Conservation (phyloP, 2,113 vertebrate genomes). For the Sinocyclocheilus anophthalmus region DNA sequence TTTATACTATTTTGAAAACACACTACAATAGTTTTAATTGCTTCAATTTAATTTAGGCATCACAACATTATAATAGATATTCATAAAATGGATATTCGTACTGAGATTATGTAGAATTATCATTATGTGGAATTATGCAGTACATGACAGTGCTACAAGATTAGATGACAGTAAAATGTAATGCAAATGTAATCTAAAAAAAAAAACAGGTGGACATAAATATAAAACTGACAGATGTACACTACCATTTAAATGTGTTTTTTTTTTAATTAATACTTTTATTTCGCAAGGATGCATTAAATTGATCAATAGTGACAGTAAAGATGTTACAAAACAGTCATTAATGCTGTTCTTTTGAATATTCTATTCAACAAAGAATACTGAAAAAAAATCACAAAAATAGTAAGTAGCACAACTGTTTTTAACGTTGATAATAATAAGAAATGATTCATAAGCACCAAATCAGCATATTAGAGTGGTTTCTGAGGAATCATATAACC, state of each 20-base stretch:
- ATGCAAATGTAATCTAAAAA: background rate
- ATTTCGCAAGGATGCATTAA: too few relatives aligned
- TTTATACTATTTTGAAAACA: background rate
- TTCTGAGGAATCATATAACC: background rate
- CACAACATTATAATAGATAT: background rate
- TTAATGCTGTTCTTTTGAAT: background rate
- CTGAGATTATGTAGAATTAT: background rate
- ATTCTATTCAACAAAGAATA: background rate
- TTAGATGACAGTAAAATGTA: background rate
- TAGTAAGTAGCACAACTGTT: too few relatives aligned
- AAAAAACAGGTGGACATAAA: background rate
- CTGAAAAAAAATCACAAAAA: too few relatives aligned
- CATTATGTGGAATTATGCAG: background rate
- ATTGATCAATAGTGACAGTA: background rate
- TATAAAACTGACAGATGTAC: background rate
- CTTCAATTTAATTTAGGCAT: background rate
- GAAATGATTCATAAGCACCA: too few relatives aligned
- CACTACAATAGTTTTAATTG: background rate
- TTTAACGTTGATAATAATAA: too few relatives aligned
- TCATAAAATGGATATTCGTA: background rate
- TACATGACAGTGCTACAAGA: background rate
- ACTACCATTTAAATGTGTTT: too few relatives aligned
- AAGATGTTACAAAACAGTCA: background rate
- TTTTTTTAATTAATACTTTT: too few relatives aligned
- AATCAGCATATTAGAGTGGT: background rate